A percentile compares a stretch with the other conserved stretches of the same genome.
These are phyloP conservation scores for Aeoliscus strigatus DNA, from an alignment of 2,797 vertebrate genomes.

Conservation along the genomic window DNA sequence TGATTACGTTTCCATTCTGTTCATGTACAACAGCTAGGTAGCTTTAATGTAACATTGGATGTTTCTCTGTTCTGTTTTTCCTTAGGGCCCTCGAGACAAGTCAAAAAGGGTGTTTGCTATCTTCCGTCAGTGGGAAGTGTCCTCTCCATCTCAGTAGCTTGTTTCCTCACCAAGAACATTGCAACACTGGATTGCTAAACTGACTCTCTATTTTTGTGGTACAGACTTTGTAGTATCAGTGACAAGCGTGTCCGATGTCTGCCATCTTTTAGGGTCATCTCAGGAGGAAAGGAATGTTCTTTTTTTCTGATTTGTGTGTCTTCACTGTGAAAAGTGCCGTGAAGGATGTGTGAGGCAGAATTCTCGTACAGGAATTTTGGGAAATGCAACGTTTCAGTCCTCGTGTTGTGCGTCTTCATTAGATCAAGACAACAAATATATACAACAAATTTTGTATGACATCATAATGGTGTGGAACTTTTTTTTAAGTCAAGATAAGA, in stretches of 20 bases:
- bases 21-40: background rate
- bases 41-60: conserved; percentile 1
- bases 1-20: no score
- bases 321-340: conserved; percentile 38
- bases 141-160: conserved; percentile 72
- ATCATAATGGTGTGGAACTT: conserved; percentile 20
- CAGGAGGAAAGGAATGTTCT: conserved; percentile 8
- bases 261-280: conserved; percentile 21
- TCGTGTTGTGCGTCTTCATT: conserved; percentile 1
- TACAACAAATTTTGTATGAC: conserved; percentile 9
- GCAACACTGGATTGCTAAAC: conserved; percentile 25
- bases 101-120: conserved; percentile 92
- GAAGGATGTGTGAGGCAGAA: conserved; percentile 33
- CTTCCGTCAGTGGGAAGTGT: conserved; percentile 88
- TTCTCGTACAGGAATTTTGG: conserved; percentile 12
- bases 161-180: conserved; percentile 13
- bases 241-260: conserved; percentile 35
- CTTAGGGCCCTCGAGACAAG: conserved; percentile 84
- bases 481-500: conserved; percentile 4
- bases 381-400: conserved; percentile 12
- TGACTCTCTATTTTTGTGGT: conserved; percentile 36
- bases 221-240: conserved; percentile 23
- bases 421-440: conserved; percentile 8
- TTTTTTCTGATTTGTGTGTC: conserved; percentile 18
- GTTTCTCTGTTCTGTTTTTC: conserved; percentile 13